Conservation (phyloP, 2,113 vertebrate species). For the Calcarius ornatus region DNA sequence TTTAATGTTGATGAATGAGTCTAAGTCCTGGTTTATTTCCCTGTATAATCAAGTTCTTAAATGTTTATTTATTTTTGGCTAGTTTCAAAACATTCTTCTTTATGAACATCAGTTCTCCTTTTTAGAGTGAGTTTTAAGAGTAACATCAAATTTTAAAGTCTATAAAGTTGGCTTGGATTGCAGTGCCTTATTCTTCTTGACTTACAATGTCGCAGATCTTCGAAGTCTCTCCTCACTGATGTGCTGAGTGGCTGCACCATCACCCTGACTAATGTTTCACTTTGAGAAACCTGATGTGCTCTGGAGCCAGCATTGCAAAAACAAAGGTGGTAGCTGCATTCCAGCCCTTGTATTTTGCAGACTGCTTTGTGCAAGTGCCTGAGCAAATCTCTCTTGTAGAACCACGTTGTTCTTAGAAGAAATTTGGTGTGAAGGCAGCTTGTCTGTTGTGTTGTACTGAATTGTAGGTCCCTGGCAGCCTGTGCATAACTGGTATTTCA, state of each 20-base stretch:
- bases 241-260: not conserved
- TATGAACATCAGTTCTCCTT: not conserved
- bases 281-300: not conserved
- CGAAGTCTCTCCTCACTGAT: not conserved
- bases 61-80: not conserved
- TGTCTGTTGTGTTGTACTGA: not conserved
- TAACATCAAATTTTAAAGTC: not conserved
- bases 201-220: not conserved
- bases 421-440: not conserved
- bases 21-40: not conserved
- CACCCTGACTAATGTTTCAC: not conserved
- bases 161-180: not conserved
- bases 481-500: not conserved
- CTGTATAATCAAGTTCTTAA: not conserved
- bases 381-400: not conserved
- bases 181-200: not conserved
- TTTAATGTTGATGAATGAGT: not conserved
- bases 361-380: not conserved
- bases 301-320: not conserved
- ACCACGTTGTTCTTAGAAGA: not conserved
- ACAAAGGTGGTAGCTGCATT: not conserved
- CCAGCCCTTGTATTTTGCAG: not conserved
- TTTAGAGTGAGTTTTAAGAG: not conserved
- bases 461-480: not conserved
- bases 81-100: not conserved